Conservation (phyloP, 1,140 invertebrate species). For the Maconellicoccus hirsutus region DNA sequence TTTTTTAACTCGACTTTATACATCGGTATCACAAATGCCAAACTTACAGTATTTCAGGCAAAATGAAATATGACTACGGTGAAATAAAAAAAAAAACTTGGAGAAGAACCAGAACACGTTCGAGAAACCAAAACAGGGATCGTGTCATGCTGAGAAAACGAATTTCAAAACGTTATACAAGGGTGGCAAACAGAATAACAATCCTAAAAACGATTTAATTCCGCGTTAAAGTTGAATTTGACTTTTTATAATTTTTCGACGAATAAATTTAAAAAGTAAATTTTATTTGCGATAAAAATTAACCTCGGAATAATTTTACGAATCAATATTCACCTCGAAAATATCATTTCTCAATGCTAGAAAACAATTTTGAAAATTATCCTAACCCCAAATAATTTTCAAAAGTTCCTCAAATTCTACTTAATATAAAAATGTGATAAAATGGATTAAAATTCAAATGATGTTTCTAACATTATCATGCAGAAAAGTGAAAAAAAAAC, state of each 20-base stretch:
- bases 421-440: too few species aligned
- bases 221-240: too few species aligned
- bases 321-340: too few species aligned
- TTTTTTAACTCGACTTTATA: background rate
- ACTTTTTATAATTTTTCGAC: too few species aligned
- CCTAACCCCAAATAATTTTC: too few species aligned
- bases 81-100: background rate
- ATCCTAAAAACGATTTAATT: too few species aligned
- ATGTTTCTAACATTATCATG: background rate
- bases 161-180: background rate
- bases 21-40: background rate
- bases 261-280: too few species aligned
- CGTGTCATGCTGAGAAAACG: background rate
- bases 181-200: background rate
- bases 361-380: too few species aligned
- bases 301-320: too few species aligned
- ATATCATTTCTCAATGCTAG: too few species aligned
- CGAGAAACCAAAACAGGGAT: background rate
- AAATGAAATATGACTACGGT: background rate
- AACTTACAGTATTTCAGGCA: background rate
- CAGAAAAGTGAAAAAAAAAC: background rate
- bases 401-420: too few species aligned
- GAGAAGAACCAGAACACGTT: constrained; percentile 1
- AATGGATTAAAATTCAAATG: background rate
- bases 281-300: too few species aligned